Evolutionary conservation across 2,113 vertebrate genomes (phyloP), one percentile per base, ranked within the genome.

Genomic region (Merops nubicus): DNA sequence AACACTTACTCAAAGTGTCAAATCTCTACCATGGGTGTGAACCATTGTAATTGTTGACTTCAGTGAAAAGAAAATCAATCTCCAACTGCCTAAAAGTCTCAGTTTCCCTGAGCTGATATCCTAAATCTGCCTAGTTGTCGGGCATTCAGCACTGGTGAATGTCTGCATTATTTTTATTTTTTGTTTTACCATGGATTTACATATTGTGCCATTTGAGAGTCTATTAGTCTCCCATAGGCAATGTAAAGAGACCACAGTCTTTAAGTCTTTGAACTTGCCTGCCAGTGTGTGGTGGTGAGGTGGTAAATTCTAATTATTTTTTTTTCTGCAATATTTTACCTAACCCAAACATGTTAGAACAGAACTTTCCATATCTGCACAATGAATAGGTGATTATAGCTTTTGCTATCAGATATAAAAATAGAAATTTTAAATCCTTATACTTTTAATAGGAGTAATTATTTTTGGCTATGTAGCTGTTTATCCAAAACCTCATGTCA

Each of bases 381-480:
- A 54, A 34, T n/a, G n/a, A 45, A 1, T 31, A 56, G 26, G 15
- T 82, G 45, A 57, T 68, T 82, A 28, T 36, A 75, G 29, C 8
- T 92, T 85, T 85, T 92, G 31, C 65, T 89, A 21, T 91, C 40
- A 85, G 69, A n/a, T 28, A 57, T 15, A 74, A 85, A 89, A 90
- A 64, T 74, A 96, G 83, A 83, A 85, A 91, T 59, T 93, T 42
- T 70, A 89, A 96, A 88, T 53, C 12, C 36, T 47, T 96, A 18
- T 73, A 62, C 29, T 73, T 97, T 95, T 94, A 80, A 57, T 45
- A 89, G 45, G 29, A 97, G 43, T 65, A 95, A 85, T 85, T 79
- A 85, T 85, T 18, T 96, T 97, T 65, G 89, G 25, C 64, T 91
- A 12, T 42, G 16, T 42, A 93, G 72, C 51, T 93, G 38, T 91